Evolutionary conservation across 2,113 vertebrate species (phyloP).

Genomic region (Phodopus roborovskii): DNA sequence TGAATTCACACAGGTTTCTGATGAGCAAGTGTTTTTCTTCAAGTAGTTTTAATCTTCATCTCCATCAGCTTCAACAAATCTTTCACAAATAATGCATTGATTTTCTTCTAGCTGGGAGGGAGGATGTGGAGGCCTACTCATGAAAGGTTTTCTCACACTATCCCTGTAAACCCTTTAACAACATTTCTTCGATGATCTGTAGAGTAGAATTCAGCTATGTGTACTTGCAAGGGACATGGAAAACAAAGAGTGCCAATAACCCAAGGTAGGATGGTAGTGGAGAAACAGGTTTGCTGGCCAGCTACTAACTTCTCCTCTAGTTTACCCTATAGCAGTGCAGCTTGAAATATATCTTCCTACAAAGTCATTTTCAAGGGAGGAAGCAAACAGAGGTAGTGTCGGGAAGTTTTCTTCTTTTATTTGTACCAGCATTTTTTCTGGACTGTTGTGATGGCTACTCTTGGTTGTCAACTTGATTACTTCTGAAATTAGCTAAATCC

Average conservation of each 20-base stretch:
- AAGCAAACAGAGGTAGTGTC: not conserved
- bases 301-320: not conserved
- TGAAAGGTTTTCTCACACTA: not conserved
- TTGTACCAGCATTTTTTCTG: not conserved
- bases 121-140: not conserved
- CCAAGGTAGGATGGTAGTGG: not conserved
- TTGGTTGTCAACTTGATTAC: not conserved
- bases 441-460: not conserved
- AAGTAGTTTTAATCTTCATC: constrained; percentile 8
- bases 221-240: not conserved
- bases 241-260: not conserved
- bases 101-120: not conserved
- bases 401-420: not conserved
- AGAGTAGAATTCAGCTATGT: not conserved
- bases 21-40: constrained; percentile 24
- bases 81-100: not conserved
- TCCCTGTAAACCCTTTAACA: not conserved
- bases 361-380: not conserved
- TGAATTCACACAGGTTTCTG: not conserved
- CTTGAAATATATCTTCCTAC: not conserved
- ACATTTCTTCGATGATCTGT: not conserved
- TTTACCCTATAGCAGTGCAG: not conserved
- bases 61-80: not conserved
- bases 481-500: not conserved
- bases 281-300: not conserved